Conservation (phyloP, 2,797 vertebrate species). For the Amblyopsis hoosieri region DNA sequence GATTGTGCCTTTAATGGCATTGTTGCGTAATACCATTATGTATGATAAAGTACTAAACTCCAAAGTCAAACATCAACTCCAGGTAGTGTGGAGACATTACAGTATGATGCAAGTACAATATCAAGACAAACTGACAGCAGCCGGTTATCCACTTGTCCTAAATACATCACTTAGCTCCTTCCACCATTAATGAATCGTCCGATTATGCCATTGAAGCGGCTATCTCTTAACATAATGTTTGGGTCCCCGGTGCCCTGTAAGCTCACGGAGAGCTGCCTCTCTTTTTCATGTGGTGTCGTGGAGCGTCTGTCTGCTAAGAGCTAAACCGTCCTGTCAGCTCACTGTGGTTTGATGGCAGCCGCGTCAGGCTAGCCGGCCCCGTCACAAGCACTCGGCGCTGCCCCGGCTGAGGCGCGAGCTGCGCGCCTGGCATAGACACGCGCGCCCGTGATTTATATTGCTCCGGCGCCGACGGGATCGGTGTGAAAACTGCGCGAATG, state of each 20-base stretch:
- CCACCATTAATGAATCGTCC: conserved; percentile 14
- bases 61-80: too few relatives aligned
- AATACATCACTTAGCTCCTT: conserved; percentile 13
- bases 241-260: conserved; percentile 24
- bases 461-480: conserved; percentile 22
- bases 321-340: conserved; percentile 34
- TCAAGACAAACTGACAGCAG: conserved; percentile 1
- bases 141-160: conserved; percentile 9
- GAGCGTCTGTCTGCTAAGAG: background rate
- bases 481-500: conserved; percentile 6
- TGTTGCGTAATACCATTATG: background rate
- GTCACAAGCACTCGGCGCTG: conserved; percentile 20
- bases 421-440: conserved; percentile 21
- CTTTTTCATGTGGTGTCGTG: background rate
- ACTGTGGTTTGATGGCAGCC: conserved; percentile 31
- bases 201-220: conserved; percentile 22
- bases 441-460: conserved; percentile 10
- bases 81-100: background rate
- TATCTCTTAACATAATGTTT: conserved; percentile 23
- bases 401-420: background rate
- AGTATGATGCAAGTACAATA: background rate
- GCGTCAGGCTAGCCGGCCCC: conserved; percentile 11
- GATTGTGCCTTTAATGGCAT: background rate
- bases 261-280: conserved; percentile 16
- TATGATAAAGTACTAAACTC: background rate